Evolutionary conservation across 2,113 vertebrate genomes (phyloP).

Genomic region (Scytalopus superciliaris): DNA sequence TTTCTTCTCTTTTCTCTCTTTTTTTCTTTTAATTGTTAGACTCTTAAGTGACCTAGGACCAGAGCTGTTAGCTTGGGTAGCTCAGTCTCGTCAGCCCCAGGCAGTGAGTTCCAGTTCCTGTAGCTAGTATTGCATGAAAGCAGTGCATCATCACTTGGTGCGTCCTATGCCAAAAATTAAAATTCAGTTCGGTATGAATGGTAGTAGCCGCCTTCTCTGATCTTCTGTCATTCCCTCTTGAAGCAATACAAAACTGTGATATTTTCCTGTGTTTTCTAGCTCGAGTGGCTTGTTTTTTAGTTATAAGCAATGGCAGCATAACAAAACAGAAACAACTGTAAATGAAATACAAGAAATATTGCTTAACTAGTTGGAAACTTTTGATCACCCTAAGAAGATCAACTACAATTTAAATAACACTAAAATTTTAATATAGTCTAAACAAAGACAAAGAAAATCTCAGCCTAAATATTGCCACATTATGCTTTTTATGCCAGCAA

Average conservation of each 20-base stretch:
- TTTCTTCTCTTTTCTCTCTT: too few relatives aligned
- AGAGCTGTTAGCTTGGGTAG: not conserved
- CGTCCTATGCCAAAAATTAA: not conserved
- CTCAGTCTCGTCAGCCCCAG: not conserved
- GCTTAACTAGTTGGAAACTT: not conserved
- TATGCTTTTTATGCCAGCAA: constrained; percentile 33
- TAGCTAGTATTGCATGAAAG: not conserved
- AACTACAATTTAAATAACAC: not conserved
- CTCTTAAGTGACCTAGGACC: not conserved
- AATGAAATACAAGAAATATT: not conserved
- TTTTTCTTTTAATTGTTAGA: not conserved
- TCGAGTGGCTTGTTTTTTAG: not conserved
- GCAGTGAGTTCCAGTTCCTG: not conserved
- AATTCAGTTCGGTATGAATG: not conserved
- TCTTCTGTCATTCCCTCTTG: not conserved
- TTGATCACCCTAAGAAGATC: not conserved
- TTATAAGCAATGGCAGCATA: not conserved
- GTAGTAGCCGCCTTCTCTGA: not conserved
- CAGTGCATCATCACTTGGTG: not conserved
- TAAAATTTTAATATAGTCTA: not conserved
- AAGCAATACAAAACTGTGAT: not conserved
- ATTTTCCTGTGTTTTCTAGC: not conserved
- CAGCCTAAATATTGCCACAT: not conserved
- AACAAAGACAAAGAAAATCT: not conserved
- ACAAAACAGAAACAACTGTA: not conserved